phyloP scores from a whole-genome alignment of 1,140 invertebrate genomes.

The Lamellibrachia luymesi region DNA sequence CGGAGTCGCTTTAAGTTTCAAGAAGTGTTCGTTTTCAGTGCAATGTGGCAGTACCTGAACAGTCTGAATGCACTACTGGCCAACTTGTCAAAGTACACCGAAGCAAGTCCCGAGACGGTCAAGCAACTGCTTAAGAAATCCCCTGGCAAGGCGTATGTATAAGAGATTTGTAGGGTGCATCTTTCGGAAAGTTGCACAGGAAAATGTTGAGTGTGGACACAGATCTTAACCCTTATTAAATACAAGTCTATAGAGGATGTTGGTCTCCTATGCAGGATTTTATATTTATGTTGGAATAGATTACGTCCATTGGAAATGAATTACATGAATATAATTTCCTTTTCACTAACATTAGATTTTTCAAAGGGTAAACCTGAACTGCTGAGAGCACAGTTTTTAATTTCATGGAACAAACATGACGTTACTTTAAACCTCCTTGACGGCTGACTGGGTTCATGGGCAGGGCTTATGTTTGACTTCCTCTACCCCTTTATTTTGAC shows the following conservation, averaged over 20 bases:
- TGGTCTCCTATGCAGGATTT: neutral
- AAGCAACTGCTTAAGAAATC: conserved; percentile 44
- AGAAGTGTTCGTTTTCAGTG: conserved; percentile 30
- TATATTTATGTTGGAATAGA: neutral
- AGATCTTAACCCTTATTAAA: neutral
- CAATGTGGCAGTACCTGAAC: conserved; percentile 44
- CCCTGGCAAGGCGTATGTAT: conserved; percentile 37
- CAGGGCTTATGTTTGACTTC: neutral
- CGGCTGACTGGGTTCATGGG: neutral
- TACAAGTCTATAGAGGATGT: neutral
- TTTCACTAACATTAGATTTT: neutral
- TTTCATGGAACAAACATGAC: neutral
- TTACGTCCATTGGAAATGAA: neutral
- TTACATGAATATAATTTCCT: too few relatives aligned
- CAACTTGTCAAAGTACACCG: conserved; percentile 32
- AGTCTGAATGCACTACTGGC: conserved; percentile 34
- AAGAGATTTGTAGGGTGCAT: neutral
- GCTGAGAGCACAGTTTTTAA: neutral
- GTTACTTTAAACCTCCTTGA: neutral
- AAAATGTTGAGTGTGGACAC: neutral
- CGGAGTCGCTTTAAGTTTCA: neutral
- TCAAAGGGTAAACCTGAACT: neutral
- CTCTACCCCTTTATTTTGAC: neutral
- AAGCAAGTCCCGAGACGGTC: conserved; percentile 30
- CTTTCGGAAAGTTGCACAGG: neutral